Conservation (phyloP, 2,797 vertebrate species). For the Threskiornis aethiopicus region DNA sequence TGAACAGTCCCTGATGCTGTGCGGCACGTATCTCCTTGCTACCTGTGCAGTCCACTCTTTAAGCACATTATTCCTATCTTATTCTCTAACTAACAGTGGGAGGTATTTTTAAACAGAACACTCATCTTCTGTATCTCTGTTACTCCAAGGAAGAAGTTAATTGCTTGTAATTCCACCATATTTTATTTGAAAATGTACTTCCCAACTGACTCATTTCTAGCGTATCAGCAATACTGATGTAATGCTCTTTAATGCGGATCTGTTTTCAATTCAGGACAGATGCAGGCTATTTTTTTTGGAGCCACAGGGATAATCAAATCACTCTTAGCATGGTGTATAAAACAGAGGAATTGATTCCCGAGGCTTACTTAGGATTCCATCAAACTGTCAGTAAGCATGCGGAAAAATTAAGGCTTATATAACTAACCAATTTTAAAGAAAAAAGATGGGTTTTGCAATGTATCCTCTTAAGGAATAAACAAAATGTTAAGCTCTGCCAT, state of each 20-base stretch:
- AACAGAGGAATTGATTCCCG: constrained; percentile 49
- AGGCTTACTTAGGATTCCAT: constrained; percentile 42
- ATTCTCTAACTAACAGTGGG: background rate
- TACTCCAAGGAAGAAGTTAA: constrained; percentile 41
- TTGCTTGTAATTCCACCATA: background rate
- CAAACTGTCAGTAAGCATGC: constrained; percentile 36
- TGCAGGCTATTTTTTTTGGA: constrained; percentile 40
- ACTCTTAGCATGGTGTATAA: constrained; percentile 41
- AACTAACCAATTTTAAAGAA: background rate
- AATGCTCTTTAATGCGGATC: constrained; percentile 58
- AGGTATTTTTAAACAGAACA: background rate
- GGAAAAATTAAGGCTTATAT: constrained; percentile 7
- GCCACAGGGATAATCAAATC: constrained; percentile 67
- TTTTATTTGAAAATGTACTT: constrained; percentile 56
- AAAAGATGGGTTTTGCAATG: background rate
- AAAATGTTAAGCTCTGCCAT: background rate
- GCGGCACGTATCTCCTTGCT: background rate
- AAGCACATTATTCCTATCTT: background rate
- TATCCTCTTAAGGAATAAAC: background rate
- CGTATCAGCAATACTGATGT: constrained; percentile 52
- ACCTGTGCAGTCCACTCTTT: background rate
- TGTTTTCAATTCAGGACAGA: constrained; percentile 75
- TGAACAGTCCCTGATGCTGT: background rate
- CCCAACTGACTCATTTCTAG: constrained; percentile 55
- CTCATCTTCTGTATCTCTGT: background rate